Base-by-base conservation (phyloP, 2,113 vertebrate genomes). In the Oryzias woworae region DNA sequence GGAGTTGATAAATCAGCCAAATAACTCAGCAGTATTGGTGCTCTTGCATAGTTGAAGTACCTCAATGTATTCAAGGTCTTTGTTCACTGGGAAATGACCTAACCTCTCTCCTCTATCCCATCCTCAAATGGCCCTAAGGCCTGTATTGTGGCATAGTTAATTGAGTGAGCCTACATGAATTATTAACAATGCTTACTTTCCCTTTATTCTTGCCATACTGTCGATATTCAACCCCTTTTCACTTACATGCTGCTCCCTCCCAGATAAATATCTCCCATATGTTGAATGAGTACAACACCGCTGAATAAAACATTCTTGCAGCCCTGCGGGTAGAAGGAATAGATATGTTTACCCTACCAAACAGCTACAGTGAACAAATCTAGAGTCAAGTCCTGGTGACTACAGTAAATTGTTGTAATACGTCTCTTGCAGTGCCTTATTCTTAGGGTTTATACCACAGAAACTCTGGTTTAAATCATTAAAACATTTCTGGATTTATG, bases 151-250 rank as follows among this genome's bases (percentile, higher is more conserved):
- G 76, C 74, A 84, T 84, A 76, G 72, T 85, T 88, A 89, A 90
- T 82, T 77, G 85, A 89, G 77, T 78, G 79, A 36, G 72, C 84
- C 73, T 75, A 71, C 78, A 89, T 89, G 64, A 85, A 90, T 88
- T 89, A 91, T 90, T 89, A 83, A 89, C 76, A 59, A 52, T 79
- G 80, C 83, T 89, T 84, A 82, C 67, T 52, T 84, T 86, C 70
- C 73, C 75, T 84, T 83, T 84, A 80, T 86, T 67, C 81, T 82
- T 66, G 58, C 77, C 77, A 85, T 73, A 66, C 59, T 84, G 82
- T 88, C 70, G 78, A 88, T 87, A 78, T 82, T 81, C 81, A 81
- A 71, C 73, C 80, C 73, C 70, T 82, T 74, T 77, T 66, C 69
- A 72, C 65, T 80, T 79, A 59, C 50, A 64, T 52, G 55, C 44